phyloP scores from a whole-genome alignment of 1,140 invertebrate species.

The Cataglyphis hispanica region DNA sequence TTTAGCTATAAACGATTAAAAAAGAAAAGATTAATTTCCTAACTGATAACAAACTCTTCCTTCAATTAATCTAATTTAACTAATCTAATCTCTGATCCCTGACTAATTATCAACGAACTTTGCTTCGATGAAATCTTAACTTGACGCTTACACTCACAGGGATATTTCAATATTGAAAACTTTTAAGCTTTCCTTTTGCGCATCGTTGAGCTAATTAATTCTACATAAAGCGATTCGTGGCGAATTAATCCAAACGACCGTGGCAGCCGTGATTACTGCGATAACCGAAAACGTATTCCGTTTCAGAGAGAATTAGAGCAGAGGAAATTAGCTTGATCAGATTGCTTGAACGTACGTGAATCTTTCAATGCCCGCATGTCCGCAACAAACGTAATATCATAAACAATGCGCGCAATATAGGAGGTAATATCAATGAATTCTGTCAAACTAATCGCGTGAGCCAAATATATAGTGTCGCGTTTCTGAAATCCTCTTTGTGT shows the following conservation, averaged over 20 bases:
- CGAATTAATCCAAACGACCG: conserved; percentile 21
- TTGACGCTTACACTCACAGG: background rate
- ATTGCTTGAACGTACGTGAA: conserved; percentile 1
- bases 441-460: conserved; percentile 48
- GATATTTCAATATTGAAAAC: conserved; percentile 9
- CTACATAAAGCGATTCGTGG: conserved; percentile 31
- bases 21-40: background rate
- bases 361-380: background rate
- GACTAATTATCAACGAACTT: background rate
- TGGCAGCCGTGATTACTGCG: conserved; percentile 8
- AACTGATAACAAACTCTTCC: background rate
- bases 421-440: conserved; percentile 29
- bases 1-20: background rate
- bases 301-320: background rate
- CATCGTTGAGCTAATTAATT: conserved; percentile 52
- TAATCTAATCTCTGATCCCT: background rate
- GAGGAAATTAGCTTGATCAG: conserved; percentile 50
- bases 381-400: conserved; percentile 45
- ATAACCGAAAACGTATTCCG: conserved; percentile 44
- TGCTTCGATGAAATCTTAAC: background rate
- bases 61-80: conserved; percentile 10
- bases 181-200: conserved; percentile 23
- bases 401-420: conserved; percentile 46
- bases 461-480: conserved; percentile 8
- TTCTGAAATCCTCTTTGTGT: conserved; percentile 20